These are phyloP conservation scores for Jaculus jaculus DNA, from an alignment of 2,113 vertebrate genomes.

Conservation along the genomic window DNA sequence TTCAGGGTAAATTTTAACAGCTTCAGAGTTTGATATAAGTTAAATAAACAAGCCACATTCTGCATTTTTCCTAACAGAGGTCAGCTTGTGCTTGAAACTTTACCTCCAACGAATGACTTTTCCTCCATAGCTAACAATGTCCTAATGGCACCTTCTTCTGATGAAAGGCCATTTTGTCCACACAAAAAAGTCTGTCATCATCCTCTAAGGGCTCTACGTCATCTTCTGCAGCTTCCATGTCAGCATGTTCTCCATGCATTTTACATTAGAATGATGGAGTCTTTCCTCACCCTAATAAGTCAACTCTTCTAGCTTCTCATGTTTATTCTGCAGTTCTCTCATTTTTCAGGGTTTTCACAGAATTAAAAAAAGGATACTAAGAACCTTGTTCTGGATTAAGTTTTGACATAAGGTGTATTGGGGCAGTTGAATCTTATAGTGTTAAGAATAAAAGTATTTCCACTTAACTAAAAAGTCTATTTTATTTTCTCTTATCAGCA, in stretches of 20 bases:
- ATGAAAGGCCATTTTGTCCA: background rate
- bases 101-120: background rate
- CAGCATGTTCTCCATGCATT: too few relatives aligned
- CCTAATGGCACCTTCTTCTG: background rate
- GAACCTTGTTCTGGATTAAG: background rate
- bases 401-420: background rate
- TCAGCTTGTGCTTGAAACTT: background rate
- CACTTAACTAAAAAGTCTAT: rapidly evolving
- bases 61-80: too few relatives aligned
- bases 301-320: background rate
- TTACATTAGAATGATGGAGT: background rate
- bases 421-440: background rate
- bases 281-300: background rate
- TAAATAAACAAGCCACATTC: background rate
- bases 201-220: background rate
- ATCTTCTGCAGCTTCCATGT: background rate
- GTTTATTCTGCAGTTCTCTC: background rate
- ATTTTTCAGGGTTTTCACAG: too few relatives aligned
- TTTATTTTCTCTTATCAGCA: too few relatives aligned
- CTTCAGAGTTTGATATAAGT: too few relatives aligned
- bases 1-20: background rate
- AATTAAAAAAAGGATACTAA: too few relatives aligned
- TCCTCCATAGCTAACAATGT: too few relatives aligned
- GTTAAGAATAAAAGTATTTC: background rate
- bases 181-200: background rate